Evolutionary conservation across 2,888 invertebrate species (phyloP).

Genomic region (Copidosoma aretas): DNA sequence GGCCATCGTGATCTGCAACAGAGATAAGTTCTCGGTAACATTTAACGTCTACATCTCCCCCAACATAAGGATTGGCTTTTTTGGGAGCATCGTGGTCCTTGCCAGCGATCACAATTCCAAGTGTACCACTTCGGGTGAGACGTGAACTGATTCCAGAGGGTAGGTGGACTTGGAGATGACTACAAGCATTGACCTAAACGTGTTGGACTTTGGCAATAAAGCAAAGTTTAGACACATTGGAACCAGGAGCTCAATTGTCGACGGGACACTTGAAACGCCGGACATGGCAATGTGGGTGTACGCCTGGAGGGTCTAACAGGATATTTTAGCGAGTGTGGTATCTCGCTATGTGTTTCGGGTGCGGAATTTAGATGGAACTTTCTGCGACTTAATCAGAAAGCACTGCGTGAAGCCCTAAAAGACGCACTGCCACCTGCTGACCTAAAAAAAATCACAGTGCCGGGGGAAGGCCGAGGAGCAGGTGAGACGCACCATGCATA

Average conservation of each 20-base stretch:
- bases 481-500: background rate
- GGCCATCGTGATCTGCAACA: background rate
- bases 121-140: background rate
- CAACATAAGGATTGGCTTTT: background rate
- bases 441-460: background rate
- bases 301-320: background rate
- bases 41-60: background rate
- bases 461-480: background rate
- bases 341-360: background rate
- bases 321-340: background rate
- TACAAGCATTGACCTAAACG: background rate
- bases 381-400: background rate
- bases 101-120: background rate
- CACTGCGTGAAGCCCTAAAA: background rate
- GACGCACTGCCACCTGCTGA: background rate
- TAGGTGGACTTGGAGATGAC: background rate
- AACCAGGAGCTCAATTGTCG: background rate
- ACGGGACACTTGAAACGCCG: background rate
- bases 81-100: background rate
- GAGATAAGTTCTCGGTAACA: background rate
- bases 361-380: background rate
- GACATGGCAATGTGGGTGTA: background rate
- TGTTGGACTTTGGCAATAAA: background rate
- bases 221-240: background rate
- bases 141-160: background rate